Conservation (phyloP, 2,888 invertebrate genomes). For the Aleiodes leptofemur region DNA sequence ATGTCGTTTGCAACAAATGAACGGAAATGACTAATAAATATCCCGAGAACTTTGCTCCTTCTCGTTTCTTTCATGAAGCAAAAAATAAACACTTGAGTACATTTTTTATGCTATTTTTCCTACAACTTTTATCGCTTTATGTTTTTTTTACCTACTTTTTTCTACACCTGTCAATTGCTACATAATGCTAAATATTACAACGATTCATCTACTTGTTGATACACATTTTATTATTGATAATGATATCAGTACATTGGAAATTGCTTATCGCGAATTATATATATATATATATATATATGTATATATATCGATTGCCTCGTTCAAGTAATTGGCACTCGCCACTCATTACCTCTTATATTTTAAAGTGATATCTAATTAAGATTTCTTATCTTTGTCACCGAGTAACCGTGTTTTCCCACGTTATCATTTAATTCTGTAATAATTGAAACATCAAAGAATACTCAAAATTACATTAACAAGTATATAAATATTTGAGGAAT, state of each 20-base stretch:
- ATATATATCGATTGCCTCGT: constrained; percentile 36
- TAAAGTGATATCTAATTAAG: constrained; percentile 47
- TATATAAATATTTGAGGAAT: too few relatives aligned
- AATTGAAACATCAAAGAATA: constrained; percentile 32
- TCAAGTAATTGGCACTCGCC: constrained; percentile 37
- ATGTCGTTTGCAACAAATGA: constrained; percentile 36
- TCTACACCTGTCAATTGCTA: constrained; percentile 48
- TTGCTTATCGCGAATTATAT: constrained; percentile 21
- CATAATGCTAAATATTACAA: constrained; percentile 3
- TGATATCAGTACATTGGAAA: constrained; percentile 22
- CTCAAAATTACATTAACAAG: too few relatives aligned
- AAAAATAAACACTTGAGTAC: neutral
- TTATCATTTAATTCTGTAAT: constrained; percentile 35
- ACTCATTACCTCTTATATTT: constrained; percentile 37
- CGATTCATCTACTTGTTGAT: neutral
- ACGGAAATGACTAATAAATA: constrained; percentile 36
- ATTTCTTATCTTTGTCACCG: constrained; percentile 45
- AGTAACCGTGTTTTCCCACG: constrained; percentile 37
- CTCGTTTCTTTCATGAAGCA: constrained; percentile 4
- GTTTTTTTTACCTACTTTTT: constrained; percentile 2
- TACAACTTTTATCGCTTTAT: neutral
- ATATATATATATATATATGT: too few relatives aligned
- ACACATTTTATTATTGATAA: constrained; percentile 11
- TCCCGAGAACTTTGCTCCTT: constrained; percentile 17
- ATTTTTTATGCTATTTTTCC: neutral